Conservation (phyloP, 1,140 invertebrate genomes). For the Trichonephila clavata region DNA sequence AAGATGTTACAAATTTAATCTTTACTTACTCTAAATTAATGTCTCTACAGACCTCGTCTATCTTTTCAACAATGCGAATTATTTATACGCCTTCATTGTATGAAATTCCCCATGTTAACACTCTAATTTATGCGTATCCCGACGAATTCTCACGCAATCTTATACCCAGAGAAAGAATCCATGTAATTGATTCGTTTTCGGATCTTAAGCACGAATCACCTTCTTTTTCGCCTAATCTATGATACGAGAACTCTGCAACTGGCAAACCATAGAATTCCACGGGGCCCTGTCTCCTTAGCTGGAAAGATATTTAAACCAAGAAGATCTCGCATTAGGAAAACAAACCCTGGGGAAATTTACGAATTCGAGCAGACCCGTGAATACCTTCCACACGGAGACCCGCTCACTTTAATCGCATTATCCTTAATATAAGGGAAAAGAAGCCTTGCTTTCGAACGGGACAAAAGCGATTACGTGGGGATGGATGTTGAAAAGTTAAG, state of each 20-base stretch:
- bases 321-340: not conserved
- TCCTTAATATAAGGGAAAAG: not conserved
- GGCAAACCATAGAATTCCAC: not conserved
- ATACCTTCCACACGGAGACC: not conserved
- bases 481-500: not conserved
- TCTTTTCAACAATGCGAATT: not conserved
- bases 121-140: not conserved
- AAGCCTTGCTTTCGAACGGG: not conserved
- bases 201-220: not conserved
- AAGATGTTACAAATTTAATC: no score
- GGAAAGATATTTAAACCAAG: not conserved
- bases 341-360: not conserved
- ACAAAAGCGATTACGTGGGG: not conserved
- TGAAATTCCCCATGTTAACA: not conserved
- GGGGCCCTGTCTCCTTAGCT: not conserved
- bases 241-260: not conserved
- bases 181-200: not conserved
- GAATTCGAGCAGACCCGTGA: not conserved
- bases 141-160: not conserved
- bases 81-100: not conserved
- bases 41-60: not conserved
- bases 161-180: not conserved
- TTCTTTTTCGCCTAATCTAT: not conserved
- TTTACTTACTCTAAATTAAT: not conserved
- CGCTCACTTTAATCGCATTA: not conserved